phyloP scores from a whole-genome alignment of 2,113 vertebrate species.

The Athene noctua region DNA sequence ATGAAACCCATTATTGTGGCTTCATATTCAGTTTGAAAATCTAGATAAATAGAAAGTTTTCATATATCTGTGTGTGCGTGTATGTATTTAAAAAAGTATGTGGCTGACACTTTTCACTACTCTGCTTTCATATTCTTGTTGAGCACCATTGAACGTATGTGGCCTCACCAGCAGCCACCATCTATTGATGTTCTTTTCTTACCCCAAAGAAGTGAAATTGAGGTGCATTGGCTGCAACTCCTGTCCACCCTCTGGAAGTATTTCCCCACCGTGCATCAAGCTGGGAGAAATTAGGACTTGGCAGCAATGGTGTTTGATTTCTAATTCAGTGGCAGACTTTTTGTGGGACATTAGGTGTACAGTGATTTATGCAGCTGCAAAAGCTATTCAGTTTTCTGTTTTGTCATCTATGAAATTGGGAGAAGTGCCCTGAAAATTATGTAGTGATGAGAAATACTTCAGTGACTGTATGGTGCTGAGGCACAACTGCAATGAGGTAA shows the following conservation, averaged over 20 bases:
- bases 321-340: not conserved
- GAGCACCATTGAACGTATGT: not conserved
- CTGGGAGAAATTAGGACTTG: not conserved
- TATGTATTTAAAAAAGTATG: too few relatives aligned
- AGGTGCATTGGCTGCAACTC: not conserved
- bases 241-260: not conserved
- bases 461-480: not conserved
- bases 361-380: not conserved
- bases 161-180: not conserved
- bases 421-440: constrained; percentile 7
- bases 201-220: not conserved
- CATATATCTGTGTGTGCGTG: not conserved
- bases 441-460: not conserved
- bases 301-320: not conserved
- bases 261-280: not conserved
- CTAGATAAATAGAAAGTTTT: not conserved
- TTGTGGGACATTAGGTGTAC: not conserved
- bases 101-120: not conserved
- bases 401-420: not conserved
- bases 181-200: not conserved
- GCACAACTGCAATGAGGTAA: not conserved
- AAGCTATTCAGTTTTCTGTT: not conserved
- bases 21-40: not conserved
- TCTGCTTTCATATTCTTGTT: not conserved
- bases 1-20: not conserved